These are phyloP conservation scores for Chrysina gloriosa DNA, from an alignment of 2,888 invertebrate species.

Conservation along the genomic window DNA sequence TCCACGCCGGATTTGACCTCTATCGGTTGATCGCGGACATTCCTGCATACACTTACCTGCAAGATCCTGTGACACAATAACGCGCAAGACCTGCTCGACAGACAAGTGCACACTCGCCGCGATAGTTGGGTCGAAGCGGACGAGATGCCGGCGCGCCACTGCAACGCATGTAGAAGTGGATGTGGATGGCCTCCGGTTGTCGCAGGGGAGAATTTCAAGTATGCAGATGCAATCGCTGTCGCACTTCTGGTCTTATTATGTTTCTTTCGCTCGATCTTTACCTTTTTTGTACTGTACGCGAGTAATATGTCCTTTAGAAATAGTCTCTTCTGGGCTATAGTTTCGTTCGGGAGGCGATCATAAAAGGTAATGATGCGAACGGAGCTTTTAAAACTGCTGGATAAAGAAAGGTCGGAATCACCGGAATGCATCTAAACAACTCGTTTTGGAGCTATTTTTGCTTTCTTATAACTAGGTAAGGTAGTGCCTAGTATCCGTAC, in stretches of 20 bases:
- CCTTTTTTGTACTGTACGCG: neutral
- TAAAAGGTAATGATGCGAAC: constrained; percentile 5
- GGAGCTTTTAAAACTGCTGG: neutral
- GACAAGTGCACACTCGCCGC: neutral
- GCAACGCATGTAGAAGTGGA: neutral
- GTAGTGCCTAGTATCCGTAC: no score
- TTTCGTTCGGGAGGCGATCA: neutral
- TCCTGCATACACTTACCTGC: constrained; percentile 22
- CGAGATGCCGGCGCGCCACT: neutral
- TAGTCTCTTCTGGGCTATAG: neutral
- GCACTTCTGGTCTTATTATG: constrained; percentile 12
- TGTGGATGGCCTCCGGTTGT: neutral
- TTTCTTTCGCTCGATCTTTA: neutral
- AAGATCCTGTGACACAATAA: constrained; percentile 29
- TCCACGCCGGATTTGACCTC: constrained; percentile 10
- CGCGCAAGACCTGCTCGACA: constrained; percentile 3
- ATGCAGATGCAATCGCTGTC: constrained; percentile 18
- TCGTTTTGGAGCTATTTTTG: no score
- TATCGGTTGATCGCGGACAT: constrained; percentile 7
- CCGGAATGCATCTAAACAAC: no score
- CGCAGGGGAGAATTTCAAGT: constrained; percentile 4
- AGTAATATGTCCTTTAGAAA: constrained; percentile 15
- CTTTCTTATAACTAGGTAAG: no score
- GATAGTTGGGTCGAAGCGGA: neutral
- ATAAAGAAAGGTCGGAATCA: no score